A percentile compares a stretch with the other conserved stretches of the same genome.
Evolutionary conservation across 2,888 invertebrate species (phyloP).

Genomic region (Hedya salicella): DNA sequence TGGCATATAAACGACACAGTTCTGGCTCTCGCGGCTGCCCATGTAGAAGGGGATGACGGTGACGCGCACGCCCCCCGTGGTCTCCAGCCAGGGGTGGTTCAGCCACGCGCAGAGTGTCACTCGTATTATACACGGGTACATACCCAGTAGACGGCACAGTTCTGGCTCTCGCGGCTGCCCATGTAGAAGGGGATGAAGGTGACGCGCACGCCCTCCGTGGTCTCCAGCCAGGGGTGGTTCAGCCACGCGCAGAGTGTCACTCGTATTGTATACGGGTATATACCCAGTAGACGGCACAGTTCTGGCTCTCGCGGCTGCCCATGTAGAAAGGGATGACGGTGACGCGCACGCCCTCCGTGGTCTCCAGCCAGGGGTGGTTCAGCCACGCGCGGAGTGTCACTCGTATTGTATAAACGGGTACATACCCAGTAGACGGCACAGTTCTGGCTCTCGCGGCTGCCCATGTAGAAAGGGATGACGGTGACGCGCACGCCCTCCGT

Average conservation of each 20-base stretch:
- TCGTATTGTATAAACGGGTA: conserved; percentile 91
- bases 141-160: conserved; percentile 89
- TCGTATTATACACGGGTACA: neutral
- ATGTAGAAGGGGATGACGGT: conserved; percentile 71
- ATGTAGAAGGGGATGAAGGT: conserved; percentile 71
- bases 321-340: conserved; percentile 99
- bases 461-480: conserved; percentile 80
- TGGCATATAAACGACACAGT: conserved; percentile 92
- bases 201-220: no score
- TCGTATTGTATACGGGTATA: conserved; percentile 35
- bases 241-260: no score
- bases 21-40: conserved; percentile 93
- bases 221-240: no score
- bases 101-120: no score
- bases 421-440: no score
- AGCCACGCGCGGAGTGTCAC: conserved; percentile 98
- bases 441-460: neutral
- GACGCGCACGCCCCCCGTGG: no score
- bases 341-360: conserved; percentile 97
- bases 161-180: conserved; percentile 93
- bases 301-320: conserved; percentile 96
- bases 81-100: no score
- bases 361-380: conserved; percentile 98
- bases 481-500: no score
- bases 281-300: conserved; percentile 97